Percentiles rank a stretch among this genome's conserved stretches.
Evolutionary conservation across 2,888 invertebrate genomes (phyloP).

Genomic region (Cancer borealis): DNA sequence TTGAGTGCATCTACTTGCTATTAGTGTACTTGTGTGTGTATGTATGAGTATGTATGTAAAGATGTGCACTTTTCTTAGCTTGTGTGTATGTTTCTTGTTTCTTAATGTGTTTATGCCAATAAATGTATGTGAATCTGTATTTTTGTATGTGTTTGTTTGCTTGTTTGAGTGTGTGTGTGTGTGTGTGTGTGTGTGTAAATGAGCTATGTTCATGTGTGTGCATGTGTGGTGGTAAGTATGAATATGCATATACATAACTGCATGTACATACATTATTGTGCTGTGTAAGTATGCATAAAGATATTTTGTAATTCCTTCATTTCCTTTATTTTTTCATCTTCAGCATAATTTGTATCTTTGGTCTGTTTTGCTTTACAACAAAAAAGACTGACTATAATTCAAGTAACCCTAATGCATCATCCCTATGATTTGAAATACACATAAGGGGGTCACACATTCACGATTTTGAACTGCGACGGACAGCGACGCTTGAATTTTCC

Average conservation of each 20-base stretch:
- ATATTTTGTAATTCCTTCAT: background rate
- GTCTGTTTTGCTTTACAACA: background rate
- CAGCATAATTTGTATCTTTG: background rate
- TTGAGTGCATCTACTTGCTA: background rate
- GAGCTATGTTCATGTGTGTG: background rate
- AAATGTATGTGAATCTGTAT: background rate
- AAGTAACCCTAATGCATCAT: background rate
- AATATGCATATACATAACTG: background rate
- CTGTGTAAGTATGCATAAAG: background rate
- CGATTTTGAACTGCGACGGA: too few relatives aligned
- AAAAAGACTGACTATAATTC: background rate
- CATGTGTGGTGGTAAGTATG: background rate
- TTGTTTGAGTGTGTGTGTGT: background rate
- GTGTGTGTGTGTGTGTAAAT: background rate
- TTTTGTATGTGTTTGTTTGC: background rate
- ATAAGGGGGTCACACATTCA: too few relatives aligned
- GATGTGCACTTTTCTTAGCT: too few relatives aligned
- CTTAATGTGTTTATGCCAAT: background rate
- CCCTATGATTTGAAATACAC: background rate
- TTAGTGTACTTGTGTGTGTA: background rate
- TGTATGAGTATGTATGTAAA: background rate
- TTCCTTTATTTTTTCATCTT: background rate
- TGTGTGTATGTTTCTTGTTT: background rate
- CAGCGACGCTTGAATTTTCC: too few relatives aligned
- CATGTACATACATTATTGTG: background rate